These are phyloP conservation scores for Pocillopora verrucosa DNA, from an alignment of 64 coral and sea anemone genomes.

Conservation along the genomic window DNA sequence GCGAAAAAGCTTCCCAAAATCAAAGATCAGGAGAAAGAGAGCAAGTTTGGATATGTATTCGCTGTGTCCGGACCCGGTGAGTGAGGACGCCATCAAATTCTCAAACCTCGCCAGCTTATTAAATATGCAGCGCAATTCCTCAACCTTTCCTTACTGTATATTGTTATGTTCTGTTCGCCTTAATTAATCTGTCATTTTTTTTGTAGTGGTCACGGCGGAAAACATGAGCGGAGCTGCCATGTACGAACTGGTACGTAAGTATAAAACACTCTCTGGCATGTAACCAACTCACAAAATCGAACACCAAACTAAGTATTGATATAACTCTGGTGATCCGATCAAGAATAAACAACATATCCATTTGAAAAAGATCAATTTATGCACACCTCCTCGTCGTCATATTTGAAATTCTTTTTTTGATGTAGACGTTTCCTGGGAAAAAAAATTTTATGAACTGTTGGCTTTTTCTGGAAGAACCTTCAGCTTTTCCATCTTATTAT, in stretches of 20 bases:
- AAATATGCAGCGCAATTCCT: slow-evolving; percentile 31
- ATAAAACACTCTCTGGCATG: neutral
- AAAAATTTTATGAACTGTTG: too few species aligned
- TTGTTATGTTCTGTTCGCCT: neutral
- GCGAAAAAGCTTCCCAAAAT: slow-evolving; percentile 81
- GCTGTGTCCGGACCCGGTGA: slow-evolving; percentile 97
- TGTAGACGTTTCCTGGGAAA: too few species aligned
- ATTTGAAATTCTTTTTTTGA: too few species aligned
- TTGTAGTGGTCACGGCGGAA: slow-evolving; percentile 94
- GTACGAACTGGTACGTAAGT: slow-evolving; percentile 91
- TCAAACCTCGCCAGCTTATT: neutral
- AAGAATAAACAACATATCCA: neutral
- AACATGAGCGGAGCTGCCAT: slow-evolving; percentile 98
- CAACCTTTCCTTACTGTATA: neutral
- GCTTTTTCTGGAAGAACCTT: too few species aligned
- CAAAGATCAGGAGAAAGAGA: slow-evolving; percentile 88
- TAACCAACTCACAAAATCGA: neutral
- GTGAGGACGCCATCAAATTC: neutral
- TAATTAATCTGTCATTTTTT: neutral
- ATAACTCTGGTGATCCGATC: neutral
- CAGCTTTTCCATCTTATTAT: neutral
- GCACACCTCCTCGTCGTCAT: neutral
- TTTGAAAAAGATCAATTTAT: neutral
- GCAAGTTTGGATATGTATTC: slow-evolving; percentile 90
- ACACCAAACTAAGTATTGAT: neutral